Conservation (phyloP, 1,140 invertebrate genomes). For the Aphelenchoides besseyi region DNA sequence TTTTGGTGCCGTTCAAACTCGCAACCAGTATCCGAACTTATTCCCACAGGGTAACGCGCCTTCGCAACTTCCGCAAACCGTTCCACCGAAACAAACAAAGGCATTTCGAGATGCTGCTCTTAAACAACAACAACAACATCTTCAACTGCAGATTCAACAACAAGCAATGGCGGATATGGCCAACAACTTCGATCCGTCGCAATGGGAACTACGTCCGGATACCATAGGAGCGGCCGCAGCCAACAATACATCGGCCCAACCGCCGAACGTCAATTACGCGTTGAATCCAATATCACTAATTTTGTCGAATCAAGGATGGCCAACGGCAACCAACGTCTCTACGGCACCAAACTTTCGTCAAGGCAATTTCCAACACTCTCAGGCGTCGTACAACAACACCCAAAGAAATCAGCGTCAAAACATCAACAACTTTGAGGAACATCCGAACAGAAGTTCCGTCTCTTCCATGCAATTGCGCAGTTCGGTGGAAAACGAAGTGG, state of each 20-base stretch:
- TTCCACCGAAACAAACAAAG: not conserved
- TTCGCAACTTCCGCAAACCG: not conserved
- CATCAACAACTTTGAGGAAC: slow-evolving; percentile 1
- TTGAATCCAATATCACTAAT: slow-evolving; percentile 1
- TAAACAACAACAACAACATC: slow-evolving; percentile 9
- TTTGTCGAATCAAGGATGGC: not conserved
- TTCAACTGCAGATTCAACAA: slow-evolving; percentile 23
- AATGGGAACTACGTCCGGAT: slow-evolving; percentile 8
- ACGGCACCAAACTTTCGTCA: not conserved
- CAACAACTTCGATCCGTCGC: slow-evolving; percentile 9
- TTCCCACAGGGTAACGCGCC: slow-evolving; percentile 18
- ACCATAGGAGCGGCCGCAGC: not conserved
- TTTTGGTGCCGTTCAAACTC: slow-evolving; percentile 27
- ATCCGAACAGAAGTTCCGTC: slow-evolving; percentile 1
- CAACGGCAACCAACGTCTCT: not conserved
- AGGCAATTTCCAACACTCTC: not conserved
- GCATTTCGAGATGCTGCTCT: not conserved
- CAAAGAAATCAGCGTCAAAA: not conserved
- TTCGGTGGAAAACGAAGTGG: slow-evolving; percentile 4
- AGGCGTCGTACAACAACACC: not conserved
- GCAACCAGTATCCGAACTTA: slow-evolving; percentile 27
- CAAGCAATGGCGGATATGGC: not conserved
- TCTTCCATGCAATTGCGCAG: slow-evolving; percentile 10
- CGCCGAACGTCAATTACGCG: not conserved
- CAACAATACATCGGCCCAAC: not conserved